phyloP scores from a whole-genome alignment of 2,113 vertebrate genomes.

The Phalacrocorax carbo region DNA sequence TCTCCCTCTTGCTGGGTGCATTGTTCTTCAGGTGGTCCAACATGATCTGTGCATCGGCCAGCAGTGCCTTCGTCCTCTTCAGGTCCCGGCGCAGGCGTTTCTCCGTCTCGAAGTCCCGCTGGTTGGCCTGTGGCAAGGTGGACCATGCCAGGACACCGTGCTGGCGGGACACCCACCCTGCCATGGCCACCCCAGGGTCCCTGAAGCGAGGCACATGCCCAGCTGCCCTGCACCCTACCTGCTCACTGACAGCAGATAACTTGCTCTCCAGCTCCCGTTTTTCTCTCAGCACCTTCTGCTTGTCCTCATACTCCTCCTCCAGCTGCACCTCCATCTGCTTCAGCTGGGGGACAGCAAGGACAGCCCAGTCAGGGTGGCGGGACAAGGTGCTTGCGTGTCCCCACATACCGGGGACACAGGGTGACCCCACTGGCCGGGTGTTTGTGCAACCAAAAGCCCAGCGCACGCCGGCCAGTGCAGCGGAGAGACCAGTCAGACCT shows the following conservation, averaged over 20 bases:
- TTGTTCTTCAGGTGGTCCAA: slow-evolving; percentile 98
- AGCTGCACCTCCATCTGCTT: slow-evolving; percentile 96
- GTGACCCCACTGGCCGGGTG: background rate
- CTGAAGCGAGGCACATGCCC: background rate
- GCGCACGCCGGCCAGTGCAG: background rate
- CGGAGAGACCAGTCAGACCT: background rate
- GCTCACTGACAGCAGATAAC: slow-evolving; percentile 83
- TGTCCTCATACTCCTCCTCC: slow-evolving; percentile 95
- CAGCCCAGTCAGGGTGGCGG: rapidly evolving
- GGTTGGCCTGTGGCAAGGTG: slow-evolving; percentile 78
- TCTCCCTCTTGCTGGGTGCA: slow-evolving; percentile 95
- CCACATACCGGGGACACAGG: rapidly evolving
- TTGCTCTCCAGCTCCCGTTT: slow-evolving; percentile 91
- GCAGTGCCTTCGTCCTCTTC: slow-evolving; percentile 93
- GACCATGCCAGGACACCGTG: rapidly evolving
- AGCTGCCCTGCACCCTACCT: slow-evolving; percentile 71
- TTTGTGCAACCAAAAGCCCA: background rate
- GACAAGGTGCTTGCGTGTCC: background rate
- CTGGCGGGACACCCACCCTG: background rate
- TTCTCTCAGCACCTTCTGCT: slow-evolving; percentile 94
- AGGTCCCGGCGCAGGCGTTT: slow-evolving; percentile 93
- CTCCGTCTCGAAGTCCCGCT: slow-evolving; percentile 88
- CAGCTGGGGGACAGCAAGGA: slow-evolving; percentile 71
- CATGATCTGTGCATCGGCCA: slow-evolving; percentile 96
- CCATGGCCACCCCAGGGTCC: rapidly evolving